A percentile compares a stretch with the other conserved stretches of the same genome.
These are phyloP conservation scores for Germaria angustata DNA, from an alignment of 2,888 invertebrate species.

Conservation along the genomic window DNA sequence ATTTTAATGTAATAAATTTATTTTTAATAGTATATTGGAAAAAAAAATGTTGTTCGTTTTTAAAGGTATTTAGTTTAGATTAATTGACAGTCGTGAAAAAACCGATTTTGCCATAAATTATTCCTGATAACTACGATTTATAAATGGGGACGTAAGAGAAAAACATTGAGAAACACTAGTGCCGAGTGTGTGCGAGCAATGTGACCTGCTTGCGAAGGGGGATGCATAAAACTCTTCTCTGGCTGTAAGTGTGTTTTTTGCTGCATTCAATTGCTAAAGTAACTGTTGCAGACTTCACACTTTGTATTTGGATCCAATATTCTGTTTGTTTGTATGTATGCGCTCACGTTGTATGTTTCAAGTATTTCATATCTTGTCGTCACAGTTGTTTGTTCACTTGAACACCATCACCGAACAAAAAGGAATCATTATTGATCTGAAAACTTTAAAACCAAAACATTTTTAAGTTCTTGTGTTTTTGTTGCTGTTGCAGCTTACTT, in stretches of 20 bases:
- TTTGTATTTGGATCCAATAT: conserved; percentile 24
- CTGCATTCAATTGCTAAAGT: conserved; percentile 48
- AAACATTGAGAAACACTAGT: conserved; percentile 14
- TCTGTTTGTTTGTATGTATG: conserved; percentile 1
- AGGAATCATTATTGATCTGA: conserved; percentile 22
- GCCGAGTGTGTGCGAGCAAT: conserved; percentile 21
- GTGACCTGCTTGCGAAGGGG: conserved; percentile 39
- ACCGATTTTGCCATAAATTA: too few relatives aligned
- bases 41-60: too few relatives aligned
- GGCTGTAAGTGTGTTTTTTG: conserved; percentile 2
- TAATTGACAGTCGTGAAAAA: too few relatives aligned
- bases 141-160: too few relatives aligned
- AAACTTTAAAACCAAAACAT: conserved; percentile 37
- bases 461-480: conserved; percentile 1
- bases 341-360: conserved; percentile 6
- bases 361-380: conserved; percentile 51
- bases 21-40: too few relatives aligned
- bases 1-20: too few relatives aligned
- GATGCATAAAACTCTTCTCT: conserved; percentile 15
- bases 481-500: not conserved
- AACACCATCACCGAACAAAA: conserved; percentile 25
- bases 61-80: too few relatives aligned
- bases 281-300: conserved; percentile 57
- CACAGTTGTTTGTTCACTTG: conserved; percentile 62
- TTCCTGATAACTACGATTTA: too few relatives aligned